Evolutionary conservation across 2,797 vertebrate species (phyloP), one percentile per base, ranked within the genome.

Genomic region (Cuniculus paca): DNA sequence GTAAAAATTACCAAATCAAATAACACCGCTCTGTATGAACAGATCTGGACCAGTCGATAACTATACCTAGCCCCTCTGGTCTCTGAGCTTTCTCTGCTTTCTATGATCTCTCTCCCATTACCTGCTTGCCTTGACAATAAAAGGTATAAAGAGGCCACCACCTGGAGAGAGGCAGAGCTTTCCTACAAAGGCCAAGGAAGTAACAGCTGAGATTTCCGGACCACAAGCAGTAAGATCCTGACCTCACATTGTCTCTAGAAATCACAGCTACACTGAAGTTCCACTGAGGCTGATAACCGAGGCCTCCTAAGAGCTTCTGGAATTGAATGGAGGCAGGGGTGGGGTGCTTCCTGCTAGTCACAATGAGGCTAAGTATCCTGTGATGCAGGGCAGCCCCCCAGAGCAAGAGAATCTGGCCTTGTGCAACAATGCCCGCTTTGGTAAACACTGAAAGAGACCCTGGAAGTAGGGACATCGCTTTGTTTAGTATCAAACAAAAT

Each of bases 401-500:
- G n/a, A 52, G 52, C 19, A 39, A 63, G 26, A 68, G 54, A 95
- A 93, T 28, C 54, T 14, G 34, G 60, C 36, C 34, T 24, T 4
- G n/a, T 20, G 24, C 68, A 45, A 54, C 17, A 93, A 61, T 9
- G 6, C 17, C 39, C 88, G 1, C 31, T n/a, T 31, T 68, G 48
- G 88, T 39, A 61, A 92, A 60, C 36, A 45, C 28, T 22, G 50
- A 74, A 45, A 28, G 50, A 72, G 26, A 31, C 91, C 34, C 39
- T 34, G 52, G 7, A 91, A 16, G 17, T 6, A 85, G 36, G 17
- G 22, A 82, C 10, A 14, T 39, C 58, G 31, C n/a, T 42, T 26
- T 83, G 39, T 92, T 92, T 13, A 78, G 56, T 36, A 84, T 65
- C 80, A 58, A 90, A 89, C 31, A 72, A 50, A 93, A 81, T 31